phyloP scores from a whole-genome alignment of 2,113 vertebrate species.

The Entelurus aequoreus region DNA sequence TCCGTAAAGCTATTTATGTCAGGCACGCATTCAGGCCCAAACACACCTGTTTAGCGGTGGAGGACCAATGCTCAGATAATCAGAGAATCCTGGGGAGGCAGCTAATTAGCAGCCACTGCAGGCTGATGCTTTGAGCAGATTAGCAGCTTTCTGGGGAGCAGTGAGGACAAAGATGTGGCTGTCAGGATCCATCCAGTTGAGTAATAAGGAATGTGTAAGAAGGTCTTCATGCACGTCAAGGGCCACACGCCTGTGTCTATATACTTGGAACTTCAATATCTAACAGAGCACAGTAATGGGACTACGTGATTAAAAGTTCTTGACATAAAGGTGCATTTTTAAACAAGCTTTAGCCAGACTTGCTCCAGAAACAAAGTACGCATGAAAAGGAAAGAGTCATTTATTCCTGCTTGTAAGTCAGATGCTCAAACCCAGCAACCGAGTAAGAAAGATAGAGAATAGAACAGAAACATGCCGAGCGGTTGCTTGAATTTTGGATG shows the following conservation, averaged over 20 bases:
- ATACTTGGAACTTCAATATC: neutral
- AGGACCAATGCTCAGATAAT: conserved; percentile 31
- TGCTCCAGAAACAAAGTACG: neutral
- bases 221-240: neutral
- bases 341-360: neutral
- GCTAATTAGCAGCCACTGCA: conserved; percentile 54
- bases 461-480: neutral
- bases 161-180: conserved; percentile 53
- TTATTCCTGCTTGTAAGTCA: neutral
- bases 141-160: conserved; percentile 52
- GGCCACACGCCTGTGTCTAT: conserved; percentile 5
- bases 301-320: conserved; percentile 3
- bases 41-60: conserved; percentile 5
- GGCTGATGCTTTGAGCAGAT: conserved; percentile 56
- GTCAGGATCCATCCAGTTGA: conserved; percentile 58
- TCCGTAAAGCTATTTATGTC: neutral
- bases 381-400: neutral
- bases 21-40: neutral
- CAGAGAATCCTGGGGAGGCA: conserved; percentile 37
- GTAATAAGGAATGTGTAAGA: conserved; percentile 43
- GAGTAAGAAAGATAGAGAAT: neutral
- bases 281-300: neutral
- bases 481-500: no score
- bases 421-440: neutral
- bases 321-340: neutral